Conservation (phyloP, 2,113 vertebrate species). For the Struthidea cinerea region DNA sequence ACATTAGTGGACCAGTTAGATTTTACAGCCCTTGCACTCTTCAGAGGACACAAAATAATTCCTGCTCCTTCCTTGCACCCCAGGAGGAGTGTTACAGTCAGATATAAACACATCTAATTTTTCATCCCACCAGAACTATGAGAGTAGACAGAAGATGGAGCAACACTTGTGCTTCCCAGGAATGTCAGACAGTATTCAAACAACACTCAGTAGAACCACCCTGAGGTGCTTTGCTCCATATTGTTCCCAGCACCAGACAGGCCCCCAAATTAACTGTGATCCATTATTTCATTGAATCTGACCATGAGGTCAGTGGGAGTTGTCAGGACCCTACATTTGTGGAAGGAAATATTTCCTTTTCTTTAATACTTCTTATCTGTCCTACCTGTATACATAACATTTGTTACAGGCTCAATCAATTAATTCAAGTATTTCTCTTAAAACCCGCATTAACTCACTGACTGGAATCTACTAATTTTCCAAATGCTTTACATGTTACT, state of each 20-base stretch:
- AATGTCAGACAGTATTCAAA: slow-evolving; percentile 21
- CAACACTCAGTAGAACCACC: slow-evolving; percentile 28
- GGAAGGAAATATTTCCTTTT: not conserved
- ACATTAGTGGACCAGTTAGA: not conserved
- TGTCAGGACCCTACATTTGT: not conserved
- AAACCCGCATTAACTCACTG: not conserved
- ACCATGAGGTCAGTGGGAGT: not conserved
- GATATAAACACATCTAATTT: not conserved
- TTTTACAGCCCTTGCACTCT: not conserved
- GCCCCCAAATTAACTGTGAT: not conserved
- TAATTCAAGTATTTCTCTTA: not conserved
- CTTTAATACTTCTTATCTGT: not conserved
- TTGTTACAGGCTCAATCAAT: not conserved
- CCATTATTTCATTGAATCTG: not conserved
- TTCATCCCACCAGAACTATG: not conserved
- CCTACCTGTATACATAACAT: not conserved
- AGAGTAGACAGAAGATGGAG: not conserved
- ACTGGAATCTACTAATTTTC: not conserved
- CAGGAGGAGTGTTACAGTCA: not conserved
- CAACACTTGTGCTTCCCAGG: not conserved
- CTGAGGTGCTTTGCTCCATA: not conserved
- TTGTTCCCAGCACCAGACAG: not conserved
- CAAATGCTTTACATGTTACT: not conserved
- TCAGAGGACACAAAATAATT: not conserved
- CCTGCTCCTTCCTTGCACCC: not conserved